A percentile compares a stretch with the other conserved stretches of the same genome.
Evolutionary conservation across 2,888 invertebrate species (phyloP).

Genomic region (Dicycla oo): DNA sequence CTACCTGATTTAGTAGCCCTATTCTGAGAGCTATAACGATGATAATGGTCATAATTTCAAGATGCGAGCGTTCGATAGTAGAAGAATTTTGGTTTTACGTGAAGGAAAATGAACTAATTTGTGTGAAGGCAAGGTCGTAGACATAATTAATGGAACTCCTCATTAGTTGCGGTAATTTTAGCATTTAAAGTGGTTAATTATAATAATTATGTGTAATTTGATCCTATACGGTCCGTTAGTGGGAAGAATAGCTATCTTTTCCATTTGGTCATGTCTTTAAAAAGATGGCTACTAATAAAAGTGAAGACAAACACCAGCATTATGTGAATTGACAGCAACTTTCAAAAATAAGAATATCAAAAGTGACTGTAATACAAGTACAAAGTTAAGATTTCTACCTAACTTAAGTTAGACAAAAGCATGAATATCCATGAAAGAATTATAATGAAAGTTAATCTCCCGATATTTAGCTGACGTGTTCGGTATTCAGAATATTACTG

Average conservation of each 20-base stretch:
- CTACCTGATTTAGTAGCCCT: slow-evolving; percentile 64
- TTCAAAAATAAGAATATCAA: neutral
- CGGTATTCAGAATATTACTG: slow-evolving; percentile 41
- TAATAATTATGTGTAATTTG: slow-evolving; percentile 42
- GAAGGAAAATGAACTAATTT: slow-evolving; percentile 38
- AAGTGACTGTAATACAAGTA: neutral
- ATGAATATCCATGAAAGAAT: slow-evolving; percentile 3
- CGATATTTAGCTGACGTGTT: slow-evolving; percentile 9
- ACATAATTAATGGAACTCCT: slow-evolving; percentile 37
- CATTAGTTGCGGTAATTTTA: slow-evolving; percentile 47
- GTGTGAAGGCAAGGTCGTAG: slow-evolving; percentile 20
- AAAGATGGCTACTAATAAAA: neutral
- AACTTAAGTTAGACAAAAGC: neutral
- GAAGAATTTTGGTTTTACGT: slow-evolving; percentile 48
- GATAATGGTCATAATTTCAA: slow-evolving; percentile 68
- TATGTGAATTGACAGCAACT: neutral
- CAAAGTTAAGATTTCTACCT: neutral
- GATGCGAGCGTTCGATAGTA: slow-evolving; percentile 45
- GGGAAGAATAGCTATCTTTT: neutral
- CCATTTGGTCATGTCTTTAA: neutral
- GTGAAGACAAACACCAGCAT: neutral
- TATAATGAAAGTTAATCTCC: slow-evolving; percentile 6
- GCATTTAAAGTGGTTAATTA: slow-evolving; percentile 49
- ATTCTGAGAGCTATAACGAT: slow-evolving; percentile 68
- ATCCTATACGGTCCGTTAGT: neutral